Evolutionary conservation across 30 jellyfish, hydroid and myxozoan species (phyloP).

Genomic region (Aurelia coerulea): DNA sequence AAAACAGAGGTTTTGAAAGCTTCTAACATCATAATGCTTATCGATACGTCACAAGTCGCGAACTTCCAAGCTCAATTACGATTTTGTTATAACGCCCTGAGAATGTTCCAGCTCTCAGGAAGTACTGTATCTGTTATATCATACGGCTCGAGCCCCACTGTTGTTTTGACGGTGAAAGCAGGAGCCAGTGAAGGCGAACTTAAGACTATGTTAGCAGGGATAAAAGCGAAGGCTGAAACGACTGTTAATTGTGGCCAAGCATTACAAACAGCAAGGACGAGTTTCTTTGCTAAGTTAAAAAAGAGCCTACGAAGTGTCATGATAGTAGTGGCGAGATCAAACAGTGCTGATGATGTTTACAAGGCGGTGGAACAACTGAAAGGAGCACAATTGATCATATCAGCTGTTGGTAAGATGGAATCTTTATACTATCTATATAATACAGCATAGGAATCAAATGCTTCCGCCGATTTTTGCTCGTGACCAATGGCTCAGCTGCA

Average conservation of each 20-base stretch:
- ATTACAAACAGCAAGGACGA: slow-evolving; percentile 69
- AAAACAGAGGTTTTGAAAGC: slow-evolving; percentile 78
- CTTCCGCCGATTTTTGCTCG: no score
- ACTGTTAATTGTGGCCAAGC: slow-evolving; percentile 94
- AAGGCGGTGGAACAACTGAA: slow-evolving; percentile 94
- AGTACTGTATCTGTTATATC: slow-evolving; percentile 72
- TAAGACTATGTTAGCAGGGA: slow-evolving; percentile 59
- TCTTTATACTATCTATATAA: not conserved
- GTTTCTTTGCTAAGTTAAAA: slow-evolving; percentile 47
- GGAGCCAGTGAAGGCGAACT: slow-evolving; percentile 59
- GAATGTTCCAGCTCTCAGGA: slow-evolving; percentile 69
- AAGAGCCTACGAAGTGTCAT: slow-evolving; percentile 54
- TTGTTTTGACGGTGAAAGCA: slow-evolving; percentile 52
- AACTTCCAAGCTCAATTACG: slow-evolving; percentile 78
- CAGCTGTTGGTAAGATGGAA: slow-evolving; percentile 71
- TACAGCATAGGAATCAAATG: not conserved
- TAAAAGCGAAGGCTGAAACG: slow-evolving; percentile 77
- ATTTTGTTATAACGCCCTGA: slow-evolving; percentile 66
- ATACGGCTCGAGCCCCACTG: slow-evolving; percentile 66
- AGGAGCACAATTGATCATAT: slow-evolving; percentile 87
- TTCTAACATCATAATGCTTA: slow-evolving; percentile 74
- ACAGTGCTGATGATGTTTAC: slow-evolving; percentile 86
- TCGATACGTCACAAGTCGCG: slow-evolving; percentile 78
- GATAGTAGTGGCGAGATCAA: slow-evolving; percentile 78
- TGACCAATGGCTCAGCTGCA: no score